Evolutionary conservation across 2,113 vertebrate genomes (phyloP).

Genomic region (Sminthopsis crassicaudata): DNA sequence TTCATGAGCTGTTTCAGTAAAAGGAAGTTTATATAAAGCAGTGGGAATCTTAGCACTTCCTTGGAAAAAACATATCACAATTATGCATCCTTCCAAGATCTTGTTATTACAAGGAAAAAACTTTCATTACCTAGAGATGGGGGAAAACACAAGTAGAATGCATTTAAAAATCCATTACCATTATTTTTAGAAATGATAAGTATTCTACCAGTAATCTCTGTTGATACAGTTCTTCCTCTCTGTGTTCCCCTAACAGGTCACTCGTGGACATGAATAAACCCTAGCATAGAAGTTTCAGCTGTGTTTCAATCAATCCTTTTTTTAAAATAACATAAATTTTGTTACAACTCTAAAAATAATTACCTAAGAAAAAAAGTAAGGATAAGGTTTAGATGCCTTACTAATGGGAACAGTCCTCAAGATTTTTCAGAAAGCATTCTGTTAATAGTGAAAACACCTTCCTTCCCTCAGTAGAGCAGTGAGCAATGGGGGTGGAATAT

Average conservation of each 20-base stretch:
- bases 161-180: not conserved
- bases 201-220: not conserved
- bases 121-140: not conserved
- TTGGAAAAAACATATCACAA: slow-evolving; percentile 27
- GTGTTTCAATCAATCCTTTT: not conserved
- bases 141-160: not conserved
- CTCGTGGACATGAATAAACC: not conserved
- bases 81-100: slow-evolving; percentile 28
- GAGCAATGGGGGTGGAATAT: not conserved
- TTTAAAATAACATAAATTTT: not conserved
- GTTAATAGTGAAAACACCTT: not conserved
- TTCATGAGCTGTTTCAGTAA: not conserved
- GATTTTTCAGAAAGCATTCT: not conserved
- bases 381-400: not conserved
- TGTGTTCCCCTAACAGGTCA: not conserved
- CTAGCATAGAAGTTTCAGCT: not conserved
- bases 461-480: not conserved
- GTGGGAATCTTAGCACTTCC: slow-evolving; percentile 74
- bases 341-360: not conserved
- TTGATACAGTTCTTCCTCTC: not conserved
- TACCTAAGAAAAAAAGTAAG: not conserved
- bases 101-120: not conserved
- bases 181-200: not conserved
- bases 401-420: not conserved
- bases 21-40: slow-evolving; percentile 72